These are phyloP conservation scores for Biston stratarius DNA, from an alignment of 2,888 invertebrate genomes.

Conservation along the genomic window DNA sequence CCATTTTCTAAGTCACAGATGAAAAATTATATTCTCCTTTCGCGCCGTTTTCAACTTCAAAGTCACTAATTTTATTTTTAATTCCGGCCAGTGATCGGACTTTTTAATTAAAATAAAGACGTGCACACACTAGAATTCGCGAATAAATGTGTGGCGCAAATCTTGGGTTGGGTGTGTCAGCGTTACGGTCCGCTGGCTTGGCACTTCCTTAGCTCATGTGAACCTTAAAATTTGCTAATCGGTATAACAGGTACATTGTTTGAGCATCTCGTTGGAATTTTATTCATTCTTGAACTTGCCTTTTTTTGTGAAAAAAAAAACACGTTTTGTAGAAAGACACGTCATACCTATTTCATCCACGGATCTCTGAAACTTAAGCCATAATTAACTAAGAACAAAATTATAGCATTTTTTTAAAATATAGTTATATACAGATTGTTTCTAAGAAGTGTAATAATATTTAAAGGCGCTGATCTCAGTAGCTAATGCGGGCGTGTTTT, in stretches of 20 bases:
- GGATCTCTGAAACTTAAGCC: too few relatives aligned
- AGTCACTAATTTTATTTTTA: slow-evolving; percentile 20
- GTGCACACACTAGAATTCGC: slow-evolving; percentile 74
- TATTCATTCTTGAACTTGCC: slow-evolving; percentile 1
- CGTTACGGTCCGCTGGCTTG: slow-evolving; percentile 66
- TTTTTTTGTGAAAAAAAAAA: not conserved
- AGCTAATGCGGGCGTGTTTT: too few relatives aligned
- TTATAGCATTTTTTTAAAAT: too few relatives aligned
- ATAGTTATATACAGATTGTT: too few relatives aligned
- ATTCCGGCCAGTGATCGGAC: slow-evolving; percentile 13
- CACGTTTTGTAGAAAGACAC: not conserved
- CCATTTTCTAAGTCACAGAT: slow-evolving; percentile 30
- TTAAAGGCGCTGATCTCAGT: too few relatives aligned
- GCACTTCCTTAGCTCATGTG: slow-evolving; percentile 74
- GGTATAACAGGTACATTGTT: slow-evolving; percentile 41
- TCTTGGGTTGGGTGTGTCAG: slow-evolving; percentile 72
- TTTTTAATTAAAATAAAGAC: slow-evolving; percentile 59
- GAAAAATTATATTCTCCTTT: slow-evolving; percentile 10
- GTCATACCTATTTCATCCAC: too few relatives aligned
- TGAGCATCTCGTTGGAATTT: slow-evolving; percentile 40
- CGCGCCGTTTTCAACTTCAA: slow-evolving; percentile 31
- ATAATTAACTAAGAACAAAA: too few relatives aligned
- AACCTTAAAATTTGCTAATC: slow-evolving; percentile 74
- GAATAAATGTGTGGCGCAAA: slow-evolving; percentile 75
- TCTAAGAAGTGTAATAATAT: too few relatives aligned